Evolutionary conservation across 2,888 invertebrate genomes (phyloP), one percentile per base, ranked within the genome.

Genomic region (Heliconius ismenius): DNA sequence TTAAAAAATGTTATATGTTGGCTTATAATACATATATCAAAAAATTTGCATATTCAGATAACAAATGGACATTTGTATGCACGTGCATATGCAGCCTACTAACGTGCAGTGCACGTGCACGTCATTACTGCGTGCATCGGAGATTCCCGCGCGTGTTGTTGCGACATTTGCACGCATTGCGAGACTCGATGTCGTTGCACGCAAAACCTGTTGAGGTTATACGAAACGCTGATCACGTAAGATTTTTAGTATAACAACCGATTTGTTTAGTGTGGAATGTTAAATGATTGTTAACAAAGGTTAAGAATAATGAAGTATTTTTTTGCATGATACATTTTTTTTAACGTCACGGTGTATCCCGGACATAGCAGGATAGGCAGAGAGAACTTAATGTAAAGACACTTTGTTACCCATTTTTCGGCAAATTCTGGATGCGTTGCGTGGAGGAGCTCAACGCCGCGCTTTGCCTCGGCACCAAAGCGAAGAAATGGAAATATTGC

Each of bases 181-280:
- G 93, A 1, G 93, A 94, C 80, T 86, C 87, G 11, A 87, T 93
- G 39, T 87, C 92, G 9, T 80, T 92, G 79, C 85, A 86, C 26
- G 91, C 89, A 4, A 90, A 91, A 76, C 90, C 92, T 0, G 87
- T 83, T 2, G 91, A 93, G 3, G 87, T 89, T 69, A 88, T 94
- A 60, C 86, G 87, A 76, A 90, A 88, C 77, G 87, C 90, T 36
- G 87, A 90, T 72, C 84, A 87, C 81, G 92, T 92, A 39, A 83
- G 89, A 82, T 60, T 28, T 58, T 26, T 54, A 15, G 24, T 62
- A 26, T 62, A 54, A 54, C 21, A 21, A 54, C 21, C 21, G 21
- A 54, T 43, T 43, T 43, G 6, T 32, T 32, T 32, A 32, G 15
- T 54, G 21, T 54, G 9, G 21, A 21, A 24, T 13, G 6, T 26